Evolutionary conservation across 2,797 vertebrate genomes (phyloP), one percentile per base, ranked within the genome.

Genomic region (Karalla daura): DNA sequence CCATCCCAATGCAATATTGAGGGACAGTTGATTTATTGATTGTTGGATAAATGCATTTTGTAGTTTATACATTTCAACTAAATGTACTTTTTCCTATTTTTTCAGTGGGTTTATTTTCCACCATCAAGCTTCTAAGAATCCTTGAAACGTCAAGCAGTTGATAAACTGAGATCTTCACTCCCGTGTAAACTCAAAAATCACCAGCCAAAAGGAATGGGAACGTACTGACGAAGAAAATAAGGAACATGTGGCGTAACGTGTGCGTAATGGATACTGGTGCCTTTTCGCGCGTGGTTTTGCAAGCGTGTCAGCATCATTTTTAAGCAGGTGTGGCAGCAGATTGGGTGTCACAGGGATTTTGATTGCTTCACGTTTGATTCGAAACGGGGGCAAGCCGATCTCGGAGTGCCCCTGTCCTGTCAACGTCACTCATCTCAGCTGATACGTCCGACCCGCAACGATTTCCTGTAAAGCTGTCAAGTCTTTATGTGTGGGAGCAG

Each of bases 381-480:
- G 62, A 49, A 54, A 59, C 33, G 46, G 61, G 63, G 63, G 52
- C 69, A 70, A 75, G 63, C 45, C 14, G 72, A 66, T 76, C 63
- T 60, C 23, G 37, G 70, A 70, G 58, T 35, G 24, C 39, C 41
- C 45, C 47, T 28, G 6, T 36, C 67, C 62, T 18, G 49, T 80
- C 80, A 74, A 27, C 55, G 52, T 81, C 85, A 81, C 77, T 87
- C 85, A 83, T 70, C 68, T 33, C 2, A 23, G 56, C 52, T 28
- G 53, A 59, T 71, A 23, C 51, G 70, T 86, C 66, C 61, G 46
- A 63, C 43, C 70, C 43, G 43, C 74, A 89, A 88, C 30, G 72
- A 89, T 87, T 87, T 80, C 77, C 79, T 86, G 75, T 88, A 85
- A 85, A 80, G 78, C 85, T 80, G 85, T 85, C 76, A 68, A 46